Conservation (phyloP, 2,888 invertebrate genomes). For the Kryphioiulus occultus region DNA sequence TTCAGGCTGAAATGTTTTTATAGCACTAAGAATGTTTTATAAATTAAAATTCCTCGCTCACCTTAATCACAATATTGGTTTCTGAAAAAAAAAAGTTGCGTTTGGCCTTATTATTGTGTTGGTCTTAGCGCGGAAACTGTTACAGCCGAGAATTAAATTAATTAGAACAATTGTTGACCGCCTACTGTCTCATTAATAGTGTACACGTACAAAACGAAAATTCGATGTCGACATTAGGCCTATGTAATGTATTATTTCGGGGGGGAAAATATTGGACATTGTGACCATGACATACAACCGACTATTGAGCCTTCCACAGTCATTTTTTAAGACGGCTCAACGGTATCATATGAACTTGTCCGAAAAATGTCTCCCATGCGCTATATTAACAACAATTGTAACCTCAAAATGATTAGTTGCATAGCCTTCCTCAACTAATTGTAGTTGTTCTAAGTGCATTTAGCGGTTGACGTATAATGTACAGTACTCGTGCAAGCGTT, state of each 20-base stretch:
- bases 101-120: background rate
- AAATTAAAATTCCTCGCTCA: background rate
- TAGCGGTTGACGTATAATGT: background rate
- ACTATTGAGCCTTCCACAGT: background rate
- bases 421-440: background rate
- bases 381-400: background rate
- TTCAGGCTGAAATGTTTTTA: too few species aligned
- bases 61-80: background rate
- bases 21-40: background rate
- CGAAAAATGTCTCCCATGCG: background rate
- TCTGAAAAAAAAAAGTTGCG: background rate
- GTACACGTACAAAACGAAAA: background rate
- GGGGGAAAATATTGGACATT: background rate
- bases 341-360: background rate
- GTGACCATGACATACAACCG: background rate
- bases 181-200: constrained; percentile 19
- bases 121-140: background rate
- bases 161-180: constrained; percentile 3
- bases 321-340: background rate
- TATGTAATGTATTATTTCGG: background rate
- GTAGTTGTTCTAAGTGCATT: background rate
- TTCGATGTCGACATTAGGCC: constrained; percentile 2
- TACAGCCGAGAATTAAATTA: constrained; percentile 10
- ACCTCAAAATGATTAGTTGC: constrained; percentile 6
- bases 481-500: background rate